These are phyloP conservation scores for Phalacrocorax aristotelis DNA, from an alignment of 2,113 vertebrate genomes.

Conservation along the genomic window DNA sequence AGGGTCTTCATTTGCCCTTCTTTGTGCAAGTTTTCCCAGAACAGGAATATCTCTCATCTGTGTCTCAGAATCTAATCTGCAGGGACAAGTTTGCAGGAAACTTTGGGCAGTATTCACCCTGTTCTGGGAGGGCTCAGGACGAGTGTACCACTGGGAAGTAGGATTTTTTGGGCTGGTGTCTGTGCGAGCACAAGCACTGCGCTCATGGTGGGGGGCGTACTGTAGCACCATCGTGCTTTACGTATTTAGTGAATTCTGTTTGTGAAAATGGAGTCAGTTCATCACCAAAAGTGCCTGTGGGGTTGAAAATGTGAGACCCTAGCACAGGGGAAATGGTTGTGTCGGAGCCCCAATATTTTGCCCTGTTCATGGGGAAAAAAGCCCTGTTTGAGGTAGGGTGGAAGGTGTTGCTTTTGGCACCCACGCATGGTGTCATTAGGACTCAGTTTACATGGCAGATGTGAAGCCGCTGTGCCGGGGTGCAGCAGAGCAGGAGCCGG, in stretches of 20 bases:
- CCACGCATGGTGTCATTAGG: rapidly evolving
- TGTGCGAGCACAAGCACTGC: background rate
- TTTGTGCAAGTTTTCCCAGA: background rate
- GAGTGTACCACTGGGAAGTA: background rate
- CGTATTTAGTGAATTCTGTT: background rate
- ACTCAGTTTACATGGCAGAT: background rate
- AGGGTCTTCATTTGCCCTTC: background rate
- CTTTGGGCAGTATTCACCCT: background rate
- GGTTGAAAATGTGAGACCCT: background rate
- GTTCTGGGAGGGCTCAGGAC: background rate
- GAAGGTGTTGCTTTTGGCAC: background rate
- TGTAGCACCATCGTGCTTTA: rapidly evolving
- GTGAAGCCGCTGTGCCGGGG: background rate
- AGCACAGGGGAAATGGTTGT: background rate
- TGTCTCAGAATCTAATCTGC: background rate
- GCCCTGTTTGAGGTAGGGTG: background rate
- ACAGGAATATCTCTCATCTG: background rate
- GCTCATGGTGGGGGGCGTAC: background rate
- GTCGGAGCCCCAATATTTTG: background rate
- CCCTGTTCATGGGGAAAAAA: background rate
- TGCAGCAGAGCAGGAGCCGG: background rate
- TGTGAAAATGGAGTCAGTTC: background rate
- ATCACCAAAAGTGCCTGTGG: background rate
- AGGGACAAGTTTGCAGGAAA: background rate
- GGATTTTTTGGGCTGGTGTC: background rate